Evolutionary conservation across 2,113 vertebrate species (phyloP), one percentile per base, ranked within the genome.

Genomic region (Lepidothrix coronata): DNA sequence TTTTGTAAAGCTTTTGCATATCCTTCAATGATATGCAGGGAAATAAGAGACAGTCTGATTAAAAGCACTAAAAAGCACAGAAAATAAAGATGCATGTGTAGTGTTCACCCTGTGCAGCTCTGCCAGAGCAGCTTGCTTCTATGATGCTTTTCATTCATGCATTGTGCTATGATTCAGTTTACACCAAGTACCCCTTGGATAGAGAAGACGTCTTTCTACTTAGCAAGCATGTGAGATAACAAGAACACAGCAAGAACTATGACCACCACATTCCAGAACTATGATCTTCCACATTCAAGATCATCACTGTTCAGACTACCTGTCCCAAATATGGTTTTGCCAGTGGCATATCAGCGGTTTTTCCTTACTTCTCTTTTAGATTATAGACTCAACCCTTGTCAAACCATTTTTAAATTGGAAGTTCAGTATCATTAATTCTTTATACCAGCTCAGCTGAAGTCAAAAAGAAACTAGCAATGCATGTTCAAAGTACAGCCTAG

Each of bases 251-350:
- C 14, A 85, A 91, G 41, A 78, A 77, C 59, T 20, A 46, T 12
- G 33, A 13, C 25, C 0, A 0, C 25, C n/a, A 46, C 12, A 27
- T 39, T 75, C 12, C 20, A 39, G 12, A n/a, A n/a, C n/a, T n/a
- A n/a, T n/a, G n/a, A n/a, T n/a, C n/a, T n/a, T n/a, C n/a, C n/a
- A n/a, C n/a, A n/a, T n/a, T n/a, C 30, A 75, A 67, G 20, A 59
- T 14, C 12, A 59, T 48, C 14, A 15, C 37, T 59, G 63, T 51
- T 4, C 23, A 58, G 46, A 78, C 30, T 57, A 72, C 8, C 5
- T 55, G 39, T 48, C 41, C 35, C 31, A 22, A 61, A 91, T 35
- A 63, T 37, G 35, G n/a, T 63, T 78, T 6, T 44, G 12, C 16
- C 49, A 63, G 33, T 31, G 19, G 11, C 16, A 68, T 30, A 48